These are phyloP conservation scores for Merodon equestris DNA, from an alignment of 2,888 invertebrate genomes.

Conservation along the genomic window DNA sequence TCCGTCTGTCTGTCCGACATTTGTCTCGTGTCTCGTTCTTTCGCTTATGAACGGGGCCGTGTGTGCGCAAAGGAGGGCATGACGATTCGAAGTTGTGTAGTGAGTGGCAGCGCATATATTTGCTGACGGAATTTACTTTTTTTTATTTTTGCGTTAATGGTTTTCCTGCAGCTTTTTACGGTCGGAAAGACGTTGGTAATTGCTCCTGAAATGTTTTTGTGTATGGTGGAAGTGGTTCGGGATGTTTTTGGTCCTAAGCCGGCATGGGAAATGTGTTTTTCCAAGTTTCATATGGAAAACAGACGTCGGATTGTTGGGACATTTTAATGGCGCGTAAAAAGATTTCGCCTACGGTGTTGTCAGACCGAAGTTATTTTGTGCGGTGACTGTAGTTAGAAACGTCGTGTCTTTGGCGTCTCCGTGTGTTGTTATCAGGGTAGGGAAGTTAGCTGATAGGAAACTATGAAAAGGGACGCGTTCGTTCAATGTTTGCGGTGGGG, in stretches of 20 bases:
- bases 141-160: neutral
- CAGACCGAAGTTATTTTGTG: constrained; percentile 1
- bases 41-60: neutral
- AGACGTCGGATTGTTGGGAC: constrained; percentile 38
- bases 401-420: neutral
- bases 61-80: constrained; percentile 31
- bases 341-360: constrained; percentile 34
- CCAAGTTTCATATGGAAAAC: constrained; percentile 32
- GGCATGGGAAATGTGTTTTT: neutral
- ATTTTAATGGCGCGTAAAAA: constrained; percentile 66
- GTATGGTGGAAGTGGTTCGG: no score
- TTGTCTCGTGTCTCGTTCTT: constrained; percentile 44
- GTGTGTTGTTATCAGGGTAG: no score
- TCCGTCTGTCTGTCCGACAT: constrained; percentile 52
- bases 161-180: neutral
- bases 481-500: no score
- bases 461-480: no score
- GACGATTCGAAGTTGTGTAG: neutral
- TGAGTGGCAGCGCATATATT: constrained; percentile 17
- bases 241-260: no score
- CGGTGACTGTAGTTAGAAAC: neutral
- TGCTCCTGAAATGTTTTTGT: no score
- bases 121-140: constrained; percentile 35
- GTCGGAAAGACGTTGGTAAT: neutral
- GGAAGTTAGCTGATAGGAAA: no score